Percentiles rank a stretch among this genome's conserved stretches.
Evolutionary conservation across 2,888 invertebrate genomes (phyloP).

Genomic region (Dendrolimus pini): DNA sequence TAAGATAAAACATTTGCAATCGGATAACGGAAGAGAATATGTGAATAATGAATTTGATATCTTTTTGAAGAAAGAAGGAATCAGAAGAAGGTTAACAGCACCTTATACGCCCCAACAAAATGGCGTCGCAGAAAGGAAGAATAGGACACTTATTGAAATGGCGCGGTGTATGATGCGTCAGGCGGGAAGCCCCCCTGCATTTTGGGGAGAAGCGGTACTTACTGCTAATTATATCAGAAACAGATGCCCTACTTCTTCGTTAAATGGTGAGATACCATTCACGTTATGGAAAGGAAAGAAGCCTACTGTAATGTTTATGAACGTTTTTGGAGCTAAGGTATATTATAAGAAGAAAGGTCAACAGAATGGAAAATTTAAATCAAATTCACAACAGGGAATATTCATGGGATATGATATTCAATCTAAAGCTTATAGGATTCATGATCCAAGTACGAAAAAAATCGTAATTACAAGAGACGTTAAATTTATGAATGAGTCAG

Average conservation of each 20-base stretch:
- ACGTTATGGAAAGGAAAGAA: conserved; percentile 10
- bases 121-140: not conserved
- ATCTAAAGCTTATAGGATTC: conserved; percentile 10
- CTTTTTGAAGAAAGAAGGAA: too few relatives aligned
- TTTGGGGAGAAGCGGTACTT: conserved; percentile 9
- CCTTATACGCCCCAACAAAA: too few relatives aligned
- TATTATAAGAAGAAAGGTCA: conserved; percentile 10
- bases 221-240: too few relatives aligned
- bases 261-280: conserved; percentile 7
- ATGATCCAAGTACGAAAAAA: conserved; percentile 6
- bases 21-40: not conserved
- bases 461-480: conserved; percentile 5
- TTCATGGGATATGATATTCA: conserved; percentile 8
- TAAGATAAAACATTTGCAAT: too few relatives aligned
- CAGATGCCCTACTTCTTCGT: too few relatives aligned
- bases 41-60: conserved; percentile 1
- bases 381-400: conserved; percentile 6
- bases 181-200: conserved; percentile 7
- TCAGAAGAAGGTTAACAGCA: too few relatives aligned
- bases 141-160: conserved; percentile 9
- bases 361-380: conserved; percentile 6
- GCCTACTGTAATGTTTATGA: conserved; percentile 13
- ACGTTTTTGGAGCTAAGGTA: conserved; percentile 10
- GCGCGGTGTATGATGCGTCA: conserved; percentile 13
- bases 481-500: conserved; percentile 6